These are phyloP conservation scores for Sminthurinus aureus DNA, from an alignment of 2,888 invertebrate species.

Conservation along the genomic window DNA sequence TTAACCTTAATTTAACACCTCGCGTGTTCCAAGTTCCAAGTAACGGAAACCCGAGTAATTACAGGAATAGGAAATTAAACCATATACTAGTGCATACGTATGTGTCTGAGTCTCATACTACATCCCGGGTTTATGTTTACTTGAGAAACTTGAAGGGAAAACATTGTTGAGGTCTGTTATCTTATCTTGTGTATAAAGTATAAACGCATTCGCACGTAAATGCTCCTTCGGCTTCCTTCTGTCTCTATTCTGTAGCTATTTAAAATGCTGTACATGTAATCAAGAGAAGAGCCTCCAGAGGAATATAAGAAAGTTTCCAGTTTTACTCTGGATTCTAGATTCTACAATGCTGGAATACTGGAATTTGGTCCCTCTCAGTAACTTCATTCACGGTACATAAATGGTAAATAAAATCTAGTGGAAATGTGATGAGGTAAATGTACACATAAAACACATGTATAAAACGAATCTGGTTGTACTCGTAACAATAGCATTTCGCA, in stretches of 20 bases:
- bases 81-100: background rate
- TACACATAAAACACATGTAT: no score
- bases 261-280: constrained; percentile 13
- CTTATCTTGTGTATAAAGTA: background rate
- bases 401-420: no score
- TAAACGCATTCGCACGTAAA: background rate
- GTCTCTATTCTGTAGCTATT: background rate
- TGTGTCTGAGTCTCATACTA: background rate
- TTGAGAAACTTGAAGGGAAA: background rate
- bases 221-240: background rate
- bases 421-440: no score
- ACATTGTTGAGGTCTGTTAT: background rate
- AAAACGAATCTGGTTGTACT: no score
- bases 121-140: background rate
- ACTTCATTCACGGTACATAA: no score
- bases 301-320: constrained; percentile 4
- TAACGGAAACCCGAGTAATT: constrained; percentile 14
- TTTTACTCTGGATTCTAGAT: background rate
- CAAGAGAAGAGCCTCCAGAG: constrained; percentile 14
- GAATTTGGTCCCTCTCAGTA: no score
- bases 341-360: background rate
- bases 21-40: constrained; percentile 19
- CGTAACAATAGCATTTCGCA: no score
- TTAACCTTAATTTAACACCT: constrained; percentile 37
- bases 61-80: constrained; percentile 37